Evolutionary conservation across 2,797 vertebrate genomes (phyloP).

Genomic region (Manis pentadactyla): DNA sequence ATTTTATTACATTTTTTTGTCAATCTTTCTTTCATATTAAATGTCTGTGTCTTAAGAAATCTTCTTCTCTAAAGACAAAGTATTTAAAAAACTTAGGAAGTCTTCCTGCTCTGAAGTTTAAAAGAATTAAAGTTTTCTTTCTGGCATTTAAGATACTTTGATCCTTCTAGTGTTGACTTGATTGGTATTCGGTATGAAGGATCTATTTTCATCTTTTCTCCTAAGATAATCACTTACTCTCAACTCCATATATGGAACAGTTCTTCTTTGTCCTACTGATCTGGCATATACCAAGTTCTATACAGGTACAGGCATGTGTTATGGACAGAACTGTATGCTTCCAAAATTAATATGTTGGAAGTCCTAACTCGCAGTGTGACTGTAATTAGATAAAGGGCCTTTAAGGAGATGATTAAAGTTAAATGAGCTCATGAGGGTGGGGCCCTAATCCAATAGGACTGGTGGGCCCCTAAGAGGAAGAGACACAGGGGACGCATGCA

Average conservation of each 20-base stretch:
- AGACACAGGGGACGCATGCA: background rate
- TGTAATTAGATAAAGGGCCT: background rate
- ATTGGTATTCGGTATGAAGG: background rate
- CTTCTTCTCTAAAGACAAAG: background rate
- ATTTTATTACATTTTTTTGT: background rate
- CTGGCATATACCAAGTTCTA: background rate
- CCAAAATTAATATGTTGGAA: background rate
- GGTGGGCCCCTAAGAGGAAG: background rate
- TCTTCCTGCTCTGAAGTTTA: background rate
- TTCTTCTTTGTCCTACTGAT: background rate
- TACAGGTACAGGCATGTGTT: background rate
- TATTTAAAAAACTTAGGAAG: background rate
- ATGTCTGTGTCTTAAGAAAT: background rate
- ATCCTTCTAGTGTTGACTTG: background rate
- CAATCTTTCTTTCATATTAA: background rate
- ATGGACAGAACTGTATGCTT: background rate
- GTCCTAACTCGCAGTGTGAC: background rate
- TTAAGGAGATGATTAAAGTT: background rate
- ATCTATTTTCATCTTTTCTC: background rate
- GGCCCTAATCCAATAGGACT: background rate
- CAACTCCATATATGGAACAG: background rate
- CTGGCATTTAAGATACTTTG: background rate
- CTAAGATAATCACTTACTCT: conserved; percentile 14
- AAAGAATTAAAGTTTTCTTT: background rate
- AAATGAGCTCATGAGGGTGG: background rate